Base-by-base conservation (phyloP, 2,113 vertebrate genomes). In the Petroica traversi region DNA sequence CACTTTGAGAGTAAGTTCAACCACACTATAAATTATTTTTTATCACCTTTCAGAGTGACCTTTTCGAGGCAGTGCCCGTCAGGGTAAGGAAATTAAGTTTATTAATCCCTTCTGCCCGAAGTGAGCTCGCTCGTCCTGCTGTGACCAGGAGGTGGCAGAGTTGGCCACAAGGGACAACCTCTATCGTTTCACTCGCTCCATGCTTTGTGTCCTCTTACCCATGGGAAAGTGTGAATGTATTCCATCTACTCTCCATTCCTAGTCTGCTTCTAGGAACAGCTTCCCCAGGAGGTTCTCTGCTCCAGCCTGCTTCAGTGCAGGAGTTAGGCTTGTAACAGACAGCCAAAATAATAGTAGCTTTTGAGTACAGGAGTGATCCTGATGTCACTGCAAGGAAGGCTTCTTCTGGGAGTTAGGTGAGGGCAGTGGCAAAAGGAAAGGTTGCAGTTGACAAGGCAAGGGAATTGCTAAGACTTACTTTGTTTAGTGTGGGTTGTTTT, bases 1-100 rank as follows among this genome's bases (percentile, higher is more conserved):
- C 99, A 99, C 97, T 99, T 99, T 98, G 99, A 99, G 98, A 99
- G 99, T 99, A 98, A 99, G 99, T 91, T 58, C 12, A 6, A 26
- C 51, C 38, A n/a, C 40, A 43, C 7, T 13, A 11, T 40, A 11
- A 31, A 40, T 31, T 11, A 20, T 40, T n/a, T 54, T 38, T 57
- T 54, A 45, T n/a, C 34, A 46, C 4, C 43, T 14, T 64, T 84
- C 52, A 67, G 36, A 57, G 19, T 62, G 22, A 74, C 22, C 9
- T 46, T 78, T 67, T 69, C 7, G 10, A 88, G 43, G 40, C 59
- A 28, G 7, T 90, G 7, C 54, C 17, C 66, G 40, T 6, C 12
- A 80, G 33, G 5, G 1, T 14, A 22, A 54, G 38, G 52, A 72
- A 66, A 36, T 68, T 2, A 6, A 29, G 9, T 86, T 73, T 57